Evolutionary conservation across 35 echinoderm and acorn worm species (phyloP).

Genomic region (Hemicentrotus pulcherrimus): DNA sequence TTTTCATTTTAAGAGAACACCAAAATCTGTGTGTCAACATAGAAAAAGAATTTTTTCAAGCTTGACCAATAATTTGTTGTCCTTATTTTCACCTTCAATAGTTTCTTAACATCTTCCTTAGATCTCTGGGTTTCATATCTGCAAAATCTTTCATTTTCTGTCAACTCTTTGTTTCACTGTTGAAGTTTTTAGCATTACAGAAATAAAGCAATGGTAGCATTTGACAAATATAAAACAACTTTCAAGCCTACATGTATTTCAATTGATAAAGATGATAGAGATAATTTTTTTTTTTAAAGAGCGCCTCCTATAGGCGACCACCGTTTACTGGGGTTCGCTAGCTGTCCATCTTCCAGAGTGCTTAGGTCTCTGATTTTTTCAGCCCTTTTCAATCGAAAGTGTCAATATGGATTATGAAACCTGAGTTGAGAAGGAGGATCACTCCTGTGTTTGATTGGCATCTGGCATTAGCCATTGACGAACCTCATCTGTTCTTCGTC

Average conservation of each 20-base stretch:
- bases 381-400: constrained; percentile 50
- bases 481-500: not conserved
- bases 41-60: not conserved
- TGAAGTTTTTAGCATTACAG: too few species aligned
- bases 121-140: not conserved
- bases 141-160: too few species aligned
- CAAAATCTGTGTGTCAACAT: not conserved
- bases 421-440: constrained; percentile 15
- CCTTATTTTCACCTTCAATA: not conserved
- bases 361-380: constrained; percentile 10
- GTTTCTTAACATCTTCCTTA: constrained; percentile 19
- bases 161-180: too few species aligned
- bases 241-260: not conserved
- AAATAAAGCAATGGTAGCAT: not conserved
- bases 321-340: not conserved
- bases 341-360: constrained; percentile 23
- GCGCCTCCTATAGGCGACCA: not conserved
- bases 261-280: not conserved
- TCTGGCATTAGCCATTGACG: not conserved
- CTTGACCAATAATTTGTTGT: not conserved
- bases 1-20: not conserved
- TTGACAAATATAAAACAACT: not conserved
- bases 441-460: constrained; percentile 34
- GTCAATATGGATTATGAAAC: constrained; percentile 55
- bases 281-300: not conserved